Conservation (phyloP, 2,113 vertebrate species). For the Brachypodius melanocephalos region DNA sequence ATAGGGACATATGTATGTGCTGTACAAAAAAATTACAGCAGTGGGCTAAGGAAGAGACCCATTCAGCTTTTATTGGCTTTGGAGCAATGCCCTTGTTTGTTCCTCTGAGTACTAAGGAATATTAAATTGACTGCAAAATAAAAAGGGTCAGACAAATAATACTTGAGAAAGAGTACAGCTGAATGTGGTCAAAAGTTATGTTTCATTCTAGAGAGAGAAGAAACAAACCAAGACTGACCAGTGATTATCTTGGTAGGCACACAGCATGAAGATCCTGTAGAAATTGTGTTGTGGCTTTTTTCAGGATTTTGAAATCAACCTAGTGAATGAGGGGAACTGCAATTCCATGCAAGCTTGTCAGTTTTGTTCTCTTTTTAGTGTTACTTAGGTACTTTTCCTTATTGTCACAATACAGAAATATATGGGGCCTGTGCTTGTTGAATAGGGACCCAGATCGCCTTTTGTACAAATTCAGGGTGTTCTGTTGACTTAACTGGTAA, state of each 20-base stretch:
- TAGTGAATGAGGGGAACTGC: not conserved
- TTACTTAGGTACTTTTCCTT: not conserved
- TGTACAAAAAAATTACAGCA: not conserved
- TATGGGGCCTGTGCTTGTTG: not conserved
- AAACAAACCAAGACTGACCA: not conserved
- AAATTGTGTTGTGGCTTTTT: not conserved
- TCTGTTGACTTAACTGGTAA: not conserved
- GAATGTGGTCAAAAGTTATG: accelerated
- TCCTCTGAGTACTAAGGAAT: not conserved
- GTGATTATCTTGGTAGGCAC: not conserved
- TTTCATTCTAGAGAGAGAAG: not conserved
- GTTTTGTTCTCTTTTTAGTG: not conserved
- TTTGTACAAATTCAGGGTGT: not conserved
- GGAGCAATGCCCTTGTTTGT: not conserved
- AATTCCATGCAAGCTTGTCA: not conserved
- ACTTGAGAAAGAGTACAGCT: not conserved
- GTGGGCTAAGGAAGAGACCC: not conserved
- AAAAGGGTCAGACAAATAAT: not conserved
- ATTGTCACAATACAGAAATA: not conserved
- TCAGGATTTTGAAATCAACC: not conserved
- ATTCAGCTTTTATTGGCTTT: not conserved
- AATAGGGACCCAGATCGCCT: not conserved
- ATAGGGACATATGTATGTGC: not conserved
- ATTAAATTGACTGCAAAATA: not conserved
- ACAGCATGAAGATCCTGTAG: not conserved